phyloP scores from a whole-genome alignment of 2,797 vertebrate species.

The Neosilurus mollespiculum region DNA sequence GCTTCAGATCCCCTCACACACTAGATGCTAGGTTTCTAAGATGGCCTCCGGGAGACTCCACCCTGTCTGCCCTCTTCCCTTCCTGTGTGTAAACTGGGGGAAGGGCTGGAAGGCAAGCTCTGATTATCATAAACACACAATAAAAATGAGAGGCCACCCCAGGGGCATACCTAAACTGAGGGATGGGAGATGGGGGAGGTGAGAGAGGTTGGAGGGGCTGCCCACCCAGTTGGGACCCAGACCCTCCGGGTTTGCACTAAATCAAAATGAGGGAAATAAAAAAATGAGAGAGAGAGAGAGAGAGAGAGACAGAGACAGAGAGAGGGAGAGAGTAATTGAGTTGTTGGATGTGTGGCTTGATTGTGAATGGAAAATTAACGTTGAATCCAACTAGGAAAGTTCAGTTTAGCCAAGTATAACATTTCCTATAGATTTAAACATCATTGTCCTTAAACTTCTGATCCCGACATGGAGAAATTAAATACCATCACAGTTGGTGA shows the following conservation, averaged over 20 bases:
- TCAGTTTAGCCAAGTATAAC: background rate
- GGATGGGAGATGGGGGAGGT: slow-evolving; percentile 36
- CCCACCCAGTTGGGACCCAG: background rate
- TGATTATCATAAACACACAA: slow-evolving; percentile 83
- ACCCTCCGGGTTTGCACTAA: background rate
- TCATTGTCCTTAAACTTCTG: background rate
- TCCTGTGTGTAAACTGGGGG: slow-evolving; percentile 66
- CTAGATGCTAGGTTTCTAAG: slow-evolving; percentile 72
- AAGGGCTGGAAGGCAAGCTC: slow-evolving; percentile 72
- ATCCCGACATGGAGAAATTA: background rate
- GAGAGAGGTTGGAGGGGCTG: slow-evolving; percentile 7
- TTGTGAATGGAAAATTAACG: background rate
- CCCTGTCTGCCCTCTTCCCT: slow-evolving; percentile 16
- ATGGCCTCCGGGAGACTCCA: slow-evolving; percentile 65
- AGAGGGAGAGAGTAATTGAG: background rate
- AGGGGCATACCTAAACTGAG: slow-evolving; percentile 28
- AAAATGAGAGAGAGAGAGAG: too few relatives aligned
- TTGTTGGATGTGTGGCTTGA: background rate
- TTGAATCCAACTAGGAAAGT: background rate
- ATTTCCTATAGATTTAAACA: background rate
- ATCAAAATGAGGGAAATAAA: background rate
- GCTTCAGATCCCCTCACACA: slow-evolving; percentile 56
- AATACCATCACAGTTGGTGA: background rate
- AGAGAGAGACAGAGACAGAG: too few relatives aligned
- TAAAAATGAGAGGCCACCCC: slow-evolving; percentile 60